Conservation (phyloP, 2,888 invertebrate species). For the Buathra laborator region DNA sequence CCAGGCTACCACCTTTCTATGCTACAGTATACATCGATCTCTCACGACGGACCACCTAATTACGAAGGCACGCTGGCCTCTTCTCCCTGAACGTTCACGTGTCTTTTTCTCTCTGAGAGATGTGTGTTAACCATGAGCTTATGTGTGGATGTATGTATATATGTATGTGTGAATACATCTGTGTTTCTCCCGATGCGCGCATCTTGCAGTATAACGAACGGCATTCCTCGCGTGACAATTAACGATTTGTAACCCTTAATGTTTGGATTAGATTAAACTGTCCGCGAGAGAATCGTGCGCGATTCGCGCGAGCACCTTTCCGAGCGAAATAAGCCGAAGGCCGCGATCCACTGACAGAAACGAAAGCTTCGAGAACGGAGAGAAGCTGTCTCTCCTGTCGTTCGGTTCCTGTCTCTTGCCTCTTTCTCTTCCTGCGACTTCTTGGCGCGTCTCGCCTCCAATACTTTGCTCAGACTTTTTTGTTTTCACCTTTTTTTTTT, state of each 20-base stretch:
- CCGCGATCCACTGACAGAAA: conserved; percentile 56
- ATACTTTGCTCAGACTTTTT: neutral
- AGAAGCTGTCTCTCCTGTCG: conserved; percentile 55
- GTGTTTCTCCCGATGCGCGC: conserved; percentile 44
- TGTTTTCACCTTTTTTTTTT: conserved; percentile 4
- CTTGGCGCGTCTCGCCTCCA: conserved; percentile 15
- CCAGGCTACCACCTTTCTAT: conserved; percentile 36
- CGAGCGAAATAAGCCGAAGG: conserved; percentile 52
- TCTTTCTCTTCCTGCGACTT: conserved; percentile 10
- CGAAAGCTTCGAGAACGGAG: conserved; percentile 48
- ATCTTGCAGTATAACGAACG: conserved; percentile 69
- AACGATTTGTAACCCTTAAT: conserved; percentile 81
- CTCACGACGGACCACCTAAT: conserved; percentile 59
- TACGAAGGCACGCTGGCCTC: conserved; percentile 54
- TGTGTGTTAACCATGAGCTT: neutral
- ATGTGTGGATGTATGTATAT: conserved; percentile 13
- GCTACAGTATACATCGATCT: conserved; percentile 48
- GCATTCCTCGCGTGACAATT: conserved; percentile 82
- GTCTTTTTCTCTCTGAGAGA: conserved; percentile 6
- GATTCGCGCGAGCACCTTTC: conserved; percentile 34
- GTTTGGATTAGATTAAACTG: conserved; percentile 79
- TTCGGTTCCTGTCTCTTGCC: conserved; percentile 33
- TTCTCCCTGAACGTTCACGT: conserved; percentile 11
- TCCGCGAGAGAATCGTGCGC: conserved; percentile 55
- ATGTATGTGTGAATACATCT: conserved; percentile 10